These are phyloP conservation scores for Pampus argenteus DNA, from an alignment of 2,797 vertebrate genomes.

Conservation along the genomic window DNA sequence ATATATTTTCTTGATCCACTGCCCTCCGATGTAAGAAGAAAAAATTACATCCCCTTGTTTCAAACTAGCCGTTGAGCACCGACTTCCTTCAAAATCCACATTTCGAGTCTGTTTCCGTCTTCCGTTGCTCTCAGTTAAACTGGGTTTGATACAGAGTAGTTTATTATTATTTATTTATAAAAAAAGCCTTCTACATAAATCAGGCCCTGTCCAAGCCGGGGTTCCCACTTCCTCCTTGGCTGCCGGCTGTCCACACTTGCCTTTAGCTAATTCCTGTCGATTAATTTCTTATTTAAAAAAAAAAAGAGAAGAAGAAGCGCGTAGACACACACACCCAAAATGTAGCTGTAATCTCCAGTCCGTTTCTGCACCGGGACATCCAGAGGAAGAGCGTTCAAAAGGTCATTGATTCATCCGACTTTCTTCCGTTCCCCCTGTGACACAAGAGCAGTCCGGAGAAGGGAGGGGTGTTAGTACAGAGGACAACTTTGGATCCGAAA, in stretches of 20 bases:
- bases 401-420: constrained; percentile 87
- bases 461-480: constrained; percentile 85
- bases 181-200: constrained; percentile 45
- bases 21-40: constrained; percentile 48
- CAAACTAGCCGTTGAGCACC: constrained; percentile 30
- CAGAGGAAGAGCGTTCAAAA: constrained; percentile 73
- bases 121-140: constrained; percentile 11
- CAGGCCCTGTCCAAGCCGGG: constrained; percentile 80
- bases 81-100: constrained; percentile 53
- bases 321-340: constrained; percentile 2
- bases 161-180: background rate
- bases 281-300: constrained; percentile 26
- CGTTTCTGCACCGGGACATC: constrained; percentile 64
- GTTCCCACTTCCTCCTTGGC: constrained; percentile 84
- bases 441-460: constrained; percentile 83
- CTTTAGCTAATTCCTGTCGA: constrained; percentile 54
- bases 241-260: constrained; percentile 78
- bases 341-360: constrained; percentile 36
- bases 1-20: constrained; percentile 70
- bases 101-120: constrained; percentile 30
- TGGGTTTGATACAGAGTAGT: constrained; percentile 5
- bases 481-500: constrained; percentile 82
- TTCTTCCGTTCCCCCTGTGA: constrained; percentile 83
- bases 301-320: constrained; percentile 5
- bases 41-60: constrained; percentile 60